Percentiles rank a stretch among this genome's conserved stretches.
Conservation (phyloP, 2,888 invertebrate species). For the Noctua pronuba region DNA sequence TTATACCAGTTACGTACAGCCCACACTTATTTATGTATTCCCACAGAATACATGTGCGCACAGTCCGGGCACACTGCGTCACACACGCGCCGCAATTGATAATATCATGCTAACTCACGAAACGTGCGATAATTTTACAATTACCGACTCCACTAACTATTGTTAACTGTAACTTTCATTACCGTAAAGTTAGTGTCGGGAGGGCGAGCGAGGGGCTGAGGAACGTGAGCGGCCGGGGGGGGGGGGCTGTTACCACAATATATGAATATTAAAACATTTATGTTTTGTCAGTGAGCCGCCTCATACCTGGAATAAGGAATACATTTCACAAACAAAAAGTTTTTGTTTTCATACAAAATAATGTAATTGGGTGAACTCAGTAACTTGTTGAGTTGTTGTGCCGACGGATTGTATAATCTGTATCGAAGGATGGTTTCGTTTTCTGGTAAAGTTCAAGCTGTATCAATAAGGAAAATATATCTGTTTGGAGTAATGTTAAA, state of each 20-base stretch:
- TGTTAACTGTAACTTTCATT: conserved; percentile 41
- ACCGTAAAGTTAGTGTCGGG: conserved; percentile 37
- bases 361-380: background rate
- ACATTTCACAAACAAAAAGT: conserved; percentile 27
- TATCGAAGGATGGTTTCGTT: background rate
- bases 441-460: background rate
- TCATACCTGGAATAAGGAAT: conserved; percentile 6
- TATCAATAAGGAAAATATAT: background rate
- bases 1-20: background rate
- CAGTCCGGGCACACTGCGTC: background rate
- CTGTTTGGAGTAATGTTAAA: background rate
- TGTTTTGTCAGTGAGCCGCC: conserved; percentile 13
- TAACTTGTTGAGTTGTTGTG: background rate
- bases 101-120: conserved; percentile 32
- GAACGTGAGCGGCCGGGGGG: no score
- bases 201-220: conserved; percentile 1
- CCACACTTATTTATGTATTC: background rate
- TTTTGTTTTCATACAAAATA: conserved; percentile 23
- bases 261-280: conserved; percentile 45
- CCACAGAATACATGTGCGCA: background rate
- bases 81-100: background rate
- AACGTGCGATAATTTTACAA: conserved; percentile 46
- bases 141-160: conserved; percentile 4
- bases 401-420: conserved; percentile 11
- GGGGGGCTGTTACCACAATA: background rate